These are phyloP conservation scores for Trematocara nigrifrons DNA, from an alignment of 2,113 vertebrate species.

Conservation along the genomic window DNA sequence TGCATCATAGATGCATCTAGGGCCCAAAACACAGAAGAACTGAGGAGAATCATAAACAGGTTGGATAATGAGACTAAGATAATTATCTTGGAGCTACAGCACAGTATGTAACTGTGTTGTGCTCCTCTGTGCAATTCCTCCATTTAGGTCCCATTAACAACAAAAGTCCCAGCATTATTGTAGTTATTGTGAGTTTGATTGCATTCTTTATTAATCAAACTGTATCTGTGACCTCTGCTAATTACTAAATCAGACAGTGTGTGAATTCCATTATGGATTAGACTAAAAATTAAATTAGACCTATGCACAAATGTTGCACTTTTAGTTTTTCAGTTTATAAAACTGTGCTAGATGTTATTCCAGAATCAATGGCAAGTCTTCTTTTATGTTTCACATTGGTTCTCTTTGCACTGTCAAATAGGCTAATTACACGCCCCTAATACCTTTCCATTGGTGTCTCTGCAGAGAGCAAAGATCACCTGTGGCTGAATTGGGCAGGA, in stretches of 20 bases:
- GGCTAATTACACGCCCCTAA: constrained; percentile 37
- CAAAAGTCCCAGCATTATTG: constrained; percentile 24
- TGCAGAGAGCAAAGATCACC: constrained; percentile 7
- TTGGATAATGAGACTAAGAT: constrained; percentile 46
- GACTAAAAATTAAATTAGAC: background rate
- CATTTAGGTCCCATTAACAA: constrained; percentile 51
- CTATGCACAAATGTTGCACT: background rate
- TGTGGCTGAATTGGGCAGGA: constrained; percentile 25
- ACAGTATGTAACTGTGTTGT: constrained; percentile 18
- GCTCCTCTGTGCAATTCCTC: constrained; percentile 32
- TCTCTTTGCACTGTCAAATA: background rate
- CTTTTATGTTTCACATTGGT: background rate
- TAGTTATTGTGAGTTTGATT: constrained; percentile 33
- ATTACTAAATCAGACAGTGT: constrained; percentile 16
- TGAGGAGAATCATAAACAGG: constrained; percentile 38
- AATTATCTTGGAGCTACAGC: constrained; percentile 44
- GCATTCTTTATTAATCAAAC: constrained; percentile 35
- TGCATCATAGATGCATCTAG: background rate
- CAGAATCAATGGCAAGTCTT: background rate
- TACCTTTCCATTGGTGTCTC: constrained; percentile 7
- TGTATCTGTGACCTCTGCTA: constrained; percentile 23
- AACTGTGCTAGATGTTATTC: background rate
- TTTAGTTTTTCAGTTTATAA: background rate
- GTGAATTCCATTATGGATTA: background rate
- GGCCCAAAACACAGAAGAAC: constrained; percentile 13